Base-by-base conservation (phyloP, 2,113 vertebrate genomes). In the Neolamprologus toae region DNA sequence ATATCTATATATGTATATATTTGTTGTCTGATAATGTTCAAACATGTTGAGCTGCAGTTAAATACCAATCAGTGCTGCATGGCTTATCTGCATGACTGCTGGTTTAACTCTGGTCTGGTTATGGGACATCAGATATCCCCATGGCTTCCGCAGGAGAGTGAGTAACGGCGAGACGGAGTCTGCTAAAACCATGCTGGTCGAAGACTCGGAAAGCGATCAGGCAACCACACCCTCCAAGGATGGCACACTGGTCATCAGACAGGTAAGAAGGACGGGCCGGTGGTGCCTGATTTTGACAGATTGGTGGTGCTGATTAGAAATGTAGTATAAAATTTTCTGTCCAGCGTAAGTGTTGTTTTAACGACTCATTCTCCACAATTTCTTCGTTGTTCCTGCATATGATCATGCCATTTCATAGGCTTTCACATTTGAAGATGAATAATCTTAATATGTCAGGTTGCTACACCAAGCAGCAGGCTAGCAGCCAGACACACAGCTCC, bases 111-210 rank as follows among this genome's bases (percentile, higher is more conserved):
- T 9, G 85, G 91, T 93, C 91, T 89, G 85, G 80, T 93, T 68
- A 68, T 49, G 87, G 87, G 82, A 88, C 86, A 3, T 92, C 85
- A 93, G 88, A 89, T 91, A 42, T 91, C 16, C 82, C 47, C 87
- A 85, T 87, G 88, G 92, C 88, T 96, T 94, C 91, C 97, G 95
- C 81, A 95, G 98, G 95, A 97, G 98, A 92, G 92, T 99, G 94
- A 99, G 99, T 93, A 99, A 99, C 40, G 99, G 99, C 9, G 99
- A 99, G 95, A 98, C 97, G 0, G 98, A 98, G 84, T 99, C 98
- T 1, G 98, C 98, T 51, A 99, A 99, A 95, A 98, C 98, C 10
- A 98, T 99, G 98, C 97, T 98, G 5, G 97, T 98, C 31, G 98
- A 99, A 1, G 98, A 99, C 78, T 96, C 97, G 0, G 98, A 99